These are phyloP conservation scores for Colaptes auratus DNA, from an alignment of 2,113 vertebrate species.

Conservation along the genomic window DNA sequence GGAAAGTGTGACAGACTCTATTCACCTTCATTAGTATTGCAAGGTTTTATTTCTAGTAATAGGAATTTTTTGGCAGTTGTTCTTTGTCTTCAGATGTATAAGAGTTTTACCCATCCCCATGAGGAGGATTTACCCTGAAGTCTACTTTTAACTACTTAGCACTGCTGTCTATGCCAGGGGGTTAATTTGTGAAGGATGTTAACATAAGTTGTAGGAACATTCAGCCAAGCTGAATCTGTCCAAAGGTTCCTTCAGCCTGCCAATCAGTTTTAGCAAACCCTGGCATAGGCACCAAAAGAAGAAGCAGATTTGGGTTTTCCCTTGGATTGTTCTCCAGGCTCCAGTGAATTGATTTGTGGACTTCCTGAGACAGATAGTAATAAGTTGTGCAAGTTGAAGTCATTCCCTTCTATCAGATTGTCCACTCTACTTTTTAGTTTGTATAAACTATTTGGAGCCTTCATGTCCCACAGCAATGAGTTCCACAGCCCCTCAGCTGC, in stretches of 20 bases:
- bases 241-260: not conserved
- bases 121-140: not conserved
- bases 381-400: not conserved
- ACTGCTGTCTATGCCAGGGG: not conserved
- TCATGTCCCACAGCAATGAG: fast-evolving
- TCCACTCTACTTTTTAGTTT: not conserved
- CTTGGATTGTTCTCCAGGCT: not conserved
- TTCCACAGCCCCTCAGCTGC: not conserved
- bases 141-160: not conserved
- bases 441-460: fast-evolving
- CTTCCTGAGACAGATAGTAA: not conserved
- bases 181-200: not conserved
- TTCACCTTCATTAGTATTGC: not conserved
- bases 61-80: not conserved
- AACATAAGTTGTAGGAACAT: not conserved
- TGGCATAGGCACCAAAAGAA: fast-evolving
- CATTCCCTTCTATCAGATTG: not conserved
- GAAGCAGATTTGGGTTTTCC: not conserved
- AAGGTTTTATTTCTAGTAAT: not conserved
- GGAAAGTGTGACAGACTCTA: not conserved
- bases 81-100: not conserved
- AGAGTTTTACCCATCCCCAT: not conserved
- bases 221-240: not conserved
- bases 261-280: not conserved
- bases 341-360: not conserved